A percentile compares a stretch with the other conserved stretches of the same genome.
These are phyloP conservation scores for Phthorimaea operculella DNA, from an alignment of 1,140 invertebrate species.

Conservation along the genomic window DNA sequence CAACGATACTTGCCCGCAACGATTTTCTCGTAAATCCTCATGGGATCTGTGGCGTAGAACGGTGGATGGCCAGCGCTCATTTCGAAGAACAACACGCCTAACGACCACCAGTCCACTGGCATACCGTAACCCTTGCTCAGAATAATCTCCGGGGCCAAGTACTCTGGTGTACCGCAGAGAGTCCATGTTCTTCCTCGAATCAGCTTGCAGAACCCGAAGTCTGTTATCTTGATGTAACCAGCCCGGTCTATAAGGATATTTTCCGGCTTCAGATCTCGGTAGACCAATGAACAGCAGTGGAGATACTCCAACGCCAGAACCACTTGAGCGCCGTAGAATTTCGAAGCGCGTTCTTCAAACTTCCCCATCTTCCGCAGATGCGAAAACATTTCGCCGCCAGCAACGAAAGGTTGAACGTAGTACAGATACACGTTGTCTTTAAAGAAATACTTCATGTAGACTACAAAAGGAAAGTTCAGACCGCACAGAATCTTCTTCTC, in stretches of 20 bases:
- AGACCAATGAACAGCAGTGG: conserved; percentile 89
- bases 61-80: conserved; percentile 86
- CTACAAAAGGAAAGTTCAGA: conserved; percentile 85
- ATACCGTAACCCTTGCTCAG: conserved; percentile 95
- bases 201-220: conserved; percentile 96
- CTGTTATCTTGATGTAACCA: conserved; percentile 87
- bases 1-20: conserved; percentile 79
- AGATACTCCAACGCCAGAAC: conserved; percentile 93
- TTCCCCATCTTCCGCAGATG: conserved; percentile 77
- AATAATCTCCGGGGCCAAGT: conserved; percentile 95
- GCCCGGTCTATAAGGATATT: conserved; percentile 91
- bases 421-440: conserved; percentile 89
- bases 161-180: conserved; percentile 96
- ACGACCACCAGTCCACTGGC: conserved; percentile 97
- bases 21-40: conserved; percentile 93
- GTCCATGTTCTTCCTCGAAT: conserved; percentile 91
- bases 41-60: conserved; percentile 84
- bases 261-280: conserved; percentile 96
- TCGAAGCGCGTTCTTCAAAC: conserved; percentile 83
- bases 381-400: conserved; percentile 87
- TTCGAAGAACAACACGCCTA: conserved; percentile 88
- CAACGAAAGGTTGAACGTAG: conserved; percentile 82
- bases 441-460: conserved; percentile 84
- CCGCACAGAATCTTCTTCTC: conserved; percentile 88
- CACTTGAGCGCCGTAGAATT: conserved; percentile 95